These are phyloP conservation scores for Avahi laniger DNA, from an alignment of 2,797 vertebrate genomes.

Conservation along the genomic window DNA sequence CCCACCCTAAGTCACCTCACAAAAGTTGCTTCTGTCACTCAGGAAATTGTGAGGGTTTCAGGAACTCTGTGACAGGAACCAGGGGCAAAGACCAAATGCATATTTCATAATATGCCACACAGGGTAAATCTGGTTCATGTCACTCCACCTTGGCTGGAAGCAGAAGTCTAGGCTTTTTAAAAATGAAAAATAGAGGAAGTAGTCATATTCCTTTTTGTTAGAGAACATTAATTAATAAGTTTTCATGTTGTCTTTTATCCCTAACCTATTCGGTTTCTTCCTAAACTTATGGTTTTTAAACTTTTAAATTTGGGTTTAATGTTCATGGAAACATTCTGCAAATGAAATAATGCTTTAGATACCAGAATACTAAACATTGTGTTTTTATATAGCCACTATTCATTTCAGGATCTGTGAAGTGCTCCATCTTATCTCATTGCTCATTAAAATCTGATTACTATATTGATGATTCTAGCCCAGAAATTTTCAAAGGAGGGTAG, in stretches of 20 bases:
- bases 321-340: not conserved
- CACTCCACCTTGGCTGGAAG: not conserved
- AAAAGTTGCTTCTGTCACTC: too few species aligned
- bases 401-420: not conserved
- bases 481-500: conserved; percentile 9
- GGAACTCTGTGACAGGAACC: not conserved
- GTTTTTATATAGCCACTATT: not conserved
- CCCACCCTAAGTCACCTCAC: not conserved
- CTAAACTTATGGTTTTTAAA: not conserved
- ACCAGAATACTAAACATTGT: not conserved
- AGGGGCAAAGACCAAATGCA: not conserved
- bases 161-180: not conserved
- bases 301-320: not conserved
- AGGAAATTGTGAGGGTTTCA: too few species aligned
- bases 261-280: not conserved
- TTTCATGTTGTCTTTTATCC: not conserved
- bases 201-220: not conserved
- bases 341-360: not conserved
- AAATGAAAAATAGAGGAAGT: not conserved
- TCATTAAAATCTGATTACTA: not conserved
- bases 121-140: not conserved
- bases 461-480: not conserved
- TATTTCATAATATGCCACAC: not conserved
- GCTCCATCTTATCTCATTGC: not conserved
- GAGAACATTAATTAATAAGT: not conserved